Evolutionary conservation across 1,140 invertebrate species (phyloP).

Genomic region (Rhyacophila brunnea): DNA sequence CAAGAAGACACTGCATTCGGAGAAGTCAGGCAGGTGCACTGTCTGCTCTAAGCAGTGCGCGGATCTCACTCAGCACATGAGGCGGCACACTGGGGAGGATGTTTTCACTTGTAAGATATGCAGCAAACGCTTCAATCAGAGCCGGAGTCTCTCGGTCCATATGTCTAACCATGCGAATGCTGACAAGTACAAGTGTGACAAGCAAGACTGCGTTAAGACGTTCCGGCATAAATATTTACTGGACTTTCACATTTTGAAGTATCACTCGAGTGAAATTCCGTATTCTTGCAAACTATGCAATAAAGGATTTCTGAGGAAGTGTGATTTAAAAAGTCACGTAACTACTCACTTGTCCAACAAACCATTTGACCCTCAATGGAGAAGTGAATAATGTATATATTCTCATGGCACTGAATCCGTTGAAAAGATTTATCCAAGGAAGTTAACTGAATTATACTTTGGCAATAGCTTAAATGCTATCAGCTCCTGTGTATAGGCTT

Average conservation of each 20-base stretch:
- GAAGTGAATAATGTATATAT: background rate
- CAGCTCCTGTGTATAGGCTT: too few relatives aligned
- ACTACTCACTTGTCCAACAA: constrained; percentile 37
- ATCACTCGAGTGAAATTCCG: constrained; percentile 46
- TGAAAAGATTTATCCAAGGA: too few relatives aligned
- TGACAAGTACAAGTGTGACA: constrained; percentile 45
- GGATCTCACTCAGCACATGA: constrained; percentile 55
- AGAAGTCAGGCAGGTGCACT: constrained; percentile 45
- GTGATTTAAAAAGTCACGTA: constrained; percentile 47
- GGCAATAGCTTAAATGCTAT: too few relatives aligned
- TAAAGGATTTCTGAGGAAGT: constrained; percentile 45
- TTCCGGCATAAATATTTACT: constrained; percentile 47
- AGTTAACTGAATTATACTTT: too few relatives aligned
- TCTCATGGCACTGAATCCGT: too few relatives aligned
- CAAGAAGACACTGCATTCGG: constrained; percentile 45
- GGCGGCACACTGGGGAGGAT: constrained; percentile 67
- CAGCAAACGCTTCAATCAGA: constrained; percentile 47
- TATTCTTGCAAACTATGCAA: constrained; percentile 48
- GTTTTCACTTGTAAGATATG: constrained; percentile 60
- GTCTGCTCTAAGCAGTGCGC: constrained; percentile 47
- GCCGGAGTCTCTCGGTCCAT: constrained; percentile 46
- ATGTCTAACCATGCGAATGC: constrained; percentile 47
- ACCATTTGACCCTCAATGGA: background rate
- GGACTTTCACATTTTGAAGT: constrained; percentile 49
- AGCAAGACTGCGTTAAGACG: constrained; percentile 44